These are phyloP conservation scores for Heteronetta atricapilla DNA, from an alignment of 2,113 vertebrate genomes.

Conservation along the genomic window DNA sequence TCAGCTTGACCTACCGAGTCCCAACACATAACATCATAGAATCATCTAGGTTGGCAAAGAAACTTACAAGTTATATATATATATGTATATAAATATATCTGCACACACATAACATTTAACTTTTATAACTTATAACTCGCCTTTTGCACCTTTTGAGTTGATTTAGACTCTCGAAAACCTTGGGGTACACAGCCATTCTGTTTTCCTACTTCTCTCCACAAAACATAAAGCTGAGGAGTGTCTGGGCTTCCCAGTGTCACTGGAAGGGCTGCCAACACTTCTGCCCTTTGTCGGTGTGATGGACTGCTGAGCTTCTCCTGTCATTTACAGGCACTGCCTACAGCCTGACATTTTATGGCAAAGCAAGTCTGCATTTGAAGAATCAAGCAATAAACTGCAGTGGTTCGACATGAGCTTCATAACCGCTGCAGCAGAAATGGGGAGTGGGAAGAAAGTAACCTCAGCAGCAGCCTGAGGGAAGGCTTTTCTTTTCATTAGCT, in stretches of 20 bases:
- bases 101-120: too few relatives aligned
- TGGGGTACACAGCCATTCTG: background rate
- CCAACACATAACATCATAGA: background rate
- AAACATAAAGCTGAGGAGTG: background rate
- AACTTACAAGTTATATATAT: background rate
- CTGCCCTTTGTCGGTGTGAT: background rate
- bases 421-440: background rate
- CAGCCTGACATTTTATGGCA: background rate
- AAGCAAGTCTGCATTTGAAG: background rate
- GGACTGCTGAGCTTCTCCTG: background rate
- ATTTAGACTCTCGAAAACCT: background rate
- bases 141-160: background rate
- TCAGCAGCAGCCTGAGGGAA: background rate
- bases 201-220: background rate
- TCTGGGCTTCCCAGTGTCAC: background rate
- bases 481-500: background rate
- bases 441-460: background rate
- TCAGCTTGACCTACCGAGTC: too few relatives aligned
- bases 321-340: background rate
- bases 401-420: background rate
- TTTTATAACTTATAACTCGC: background rate
- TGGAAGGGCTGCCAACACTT: background rate
- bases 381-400: background rate
- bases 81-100: too few relatives aligned
- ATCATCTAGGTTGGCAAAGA: background rate